Evolutionary conservation across 2,888 invertebrate species (phyloP), one percentile per base, ranked within the genome.

Genomic region (Ceriagrion tenellum): DNA sequence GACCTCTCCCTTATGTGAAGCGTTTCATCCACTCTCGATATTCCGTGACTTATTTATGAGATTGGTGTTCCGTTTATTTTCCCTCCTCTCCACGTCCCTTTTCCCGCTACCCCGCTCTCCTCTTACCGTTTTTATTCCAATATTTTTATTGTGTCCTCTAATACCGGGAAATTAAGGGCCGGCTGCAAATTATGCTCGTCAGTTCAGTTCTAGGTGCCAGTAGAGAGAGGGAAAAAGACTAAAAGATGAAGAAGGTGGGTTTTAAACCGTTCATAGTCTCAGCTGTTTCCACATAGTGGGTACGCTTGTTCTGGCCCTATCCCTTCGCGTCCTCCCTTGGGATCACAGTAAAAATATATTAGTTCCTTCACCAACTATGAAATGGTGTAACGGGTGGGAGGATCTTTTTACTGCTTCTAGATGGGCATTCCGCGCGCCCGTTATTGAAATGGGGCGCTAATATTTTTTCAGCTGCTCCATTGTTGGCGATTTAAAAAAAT

Each of bases 41-140:
- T 74, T 93, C 74, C 69, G 93, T 74, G 93, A 93, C 69, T 93
- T 74, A 93, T 93, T 93, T 74, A 93, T 93, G 93, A 93, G 93
- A 93, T 93, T 93, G 69, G 69, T 93, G 69, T 74, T 74, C 69
- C 91, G 63, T 93, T 93, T 69, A 93, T 47, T 93, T 47, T 69
- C 47, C 63, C 35, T 35, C 16, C 89, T 89, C n/a, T 47, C 89
- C 16, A 47, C 16, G 20, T 26, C 47, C 0, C 47, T 69, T 26
- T 93, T 47, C 47, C n/a, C 93, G 26, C 90, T 56, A 26, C n/a
- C 55, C n/a, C n/a, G n/a, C n/a, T 90, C 90, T 90, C n/a, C 47
- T 47, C 47, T 8, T 4, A 47, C 47, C 8, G n/a, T 47, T 47
- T 2, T 4, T 4, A 6, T 47, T 47, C 23, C 40, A 40, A 18